phyloP scores from a whole-genome alignment of 2,797 vertebrate genomes.

The Gymnocypris eckloni region DNA sequence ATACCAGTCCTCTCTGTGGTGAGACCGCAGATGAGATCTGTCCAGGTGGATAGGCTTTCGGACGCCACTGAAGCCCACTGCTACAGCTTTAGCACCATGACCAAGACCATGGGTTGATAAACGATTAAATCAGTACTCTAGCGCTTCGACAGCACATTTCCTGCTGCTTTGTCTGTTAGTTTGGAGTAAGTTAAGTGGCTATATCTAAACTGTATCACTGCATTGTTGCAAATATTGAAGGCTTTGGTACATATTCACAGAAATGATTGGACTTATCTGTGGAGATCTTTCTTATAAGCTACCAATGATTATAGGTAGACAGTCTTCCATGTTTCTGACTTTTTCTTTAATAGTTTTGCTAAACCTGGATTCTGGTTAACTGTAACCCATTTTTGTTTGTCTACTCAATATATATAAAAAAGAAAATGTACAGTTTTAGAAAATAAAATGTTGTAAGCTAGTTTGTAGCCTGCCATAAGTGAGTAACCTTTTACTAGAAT shows the following conservation, averaged over 20 bases:
- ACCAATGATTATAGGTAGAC: constrained; percentile 44
- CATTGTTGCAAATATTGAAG: constrained; percentile 22
- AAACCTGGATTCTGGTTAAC: constrained; percentile 24
- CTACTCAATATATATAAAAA: background rate
- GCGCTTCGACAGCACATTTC: background rate
- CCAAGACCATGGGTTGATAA: constrained; percentile 29
- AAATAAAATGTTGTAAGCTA: constrained; percentile 33
- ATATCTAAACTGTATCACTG: constrained; percentile 28
- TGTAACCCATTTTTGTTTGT: constrained; percentile 41
- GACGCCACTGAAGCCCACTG: constrained; percentile 56
- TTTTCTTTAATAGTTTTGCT: constrained; percentile 23
- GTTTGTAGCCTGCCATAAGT: constrained; percentile 16
- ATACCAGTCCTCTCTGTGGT: constrained; percentile 96
- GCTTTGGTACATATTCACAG: constrained; percentile 23
- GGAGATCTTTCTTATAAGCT: constrained; percentile 34
- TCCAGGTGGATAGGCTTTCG: constrained; percentile 35
- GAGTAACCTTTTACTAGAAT: constrained; percentile 52
- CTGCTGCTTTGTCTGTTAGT: constrained; percentile 40
- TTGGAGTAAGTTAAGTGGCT: constrained; percentile 19
- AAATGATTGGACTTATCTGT: constrained; percentile 6
- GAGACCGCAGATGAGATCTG: constrained; percentile 65
- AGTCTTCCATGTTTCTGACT: constrained; percentile 49
- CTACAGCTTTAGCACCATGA: constrained; percentile 54
- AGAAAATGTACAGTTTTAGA: constrained; percentile 53
- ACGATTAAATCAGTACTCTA: constrained; percentile 31